Percentiles rank a stretch among this genome's conserved stretches.
Evolutionary conservation across 2,888 invertebrate genomes (phyloP).

Genomic region (Actias luna): DNA sequence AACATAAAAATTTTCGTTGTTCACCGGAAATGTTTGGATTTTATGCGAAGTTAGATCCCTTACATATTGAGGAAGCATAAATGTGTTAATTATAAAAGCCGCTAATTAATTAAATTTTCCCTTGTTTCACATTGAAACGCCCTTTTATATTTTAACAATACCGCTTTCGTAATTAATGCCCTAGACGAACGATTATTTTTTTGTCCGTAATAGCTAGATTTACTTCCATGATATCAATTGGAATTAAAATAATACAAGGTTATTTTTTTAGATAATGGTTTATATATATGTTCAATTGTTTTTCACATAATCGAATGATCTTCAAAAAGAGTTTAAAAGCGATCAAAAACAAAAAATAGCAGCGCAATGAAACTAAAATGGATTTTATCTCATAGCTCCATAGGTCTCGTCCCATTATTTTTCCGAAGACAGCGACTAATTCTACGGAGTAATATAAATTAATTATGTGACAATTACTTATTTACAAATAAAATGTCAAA

Average conservation of each 20-base stretch:
- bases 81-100: conserved; percentile 16
- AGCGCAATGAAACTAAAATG: not conserved
- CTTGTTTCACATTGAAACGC: conserved; percentile 10
- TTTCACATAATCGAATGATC: not conserved
- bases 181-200: not conserved
- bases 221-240: not conserved
- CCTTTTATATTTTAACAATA: conserved; percentile 5
- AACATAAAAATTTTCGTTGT: conserved; percentile 41
- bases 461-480: not conserved
- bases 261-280: too few species aligned
- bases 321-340: not conserved
- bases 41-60: conserved; percentile 29
- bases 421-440: not conserved
- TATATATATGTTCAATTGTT: not conserved
- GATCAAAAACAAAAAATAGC: not conserved
- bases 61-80: conserved; percentile 23
- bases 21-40: conserved; percentile 34
- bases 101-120: conserved; percentile 14
- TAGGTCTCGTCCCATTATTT: not conserved
- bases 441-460: not conserved
- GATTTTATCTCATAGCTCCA: not conserved
- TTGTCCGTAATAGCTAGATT: not conserved
- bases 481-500: not conserved
- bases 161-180: not conserved
- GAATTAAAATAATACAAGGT: not conserved